phyloP scores from a whole-genome alignment of 2,888 invertebrate genomes.

The Dasysyrphus albostriatus region DNA sequence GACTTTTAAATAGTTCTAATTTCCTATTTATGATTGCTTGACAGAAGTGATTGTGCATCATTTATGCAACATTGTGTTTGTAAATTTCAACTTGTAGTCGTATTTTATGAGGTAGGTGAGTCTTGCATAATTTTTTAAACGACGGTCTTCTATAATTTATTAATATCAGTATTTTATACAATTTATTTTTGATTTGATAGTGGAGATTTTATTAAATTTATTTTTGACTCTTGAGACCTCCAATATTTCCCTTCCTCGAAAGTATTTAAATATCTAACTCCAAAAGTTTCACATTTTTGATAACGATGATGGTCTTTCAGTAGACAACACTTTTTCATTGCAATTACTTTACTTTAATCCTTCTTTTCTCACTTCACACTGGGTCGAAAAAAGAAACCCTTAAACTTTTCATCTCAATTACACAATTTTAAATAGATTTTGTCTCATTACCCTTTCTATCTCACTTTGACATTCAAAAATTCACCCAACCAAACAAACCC shows the following conservation, averaged over 20 bases:
- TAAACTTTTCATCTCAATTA: slow-evolving; percentile 54
- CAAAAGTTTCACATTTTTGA: not conserved
- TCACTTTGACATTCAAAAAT: slow-evolving; percentile 28
- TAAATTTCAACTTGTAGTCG: too few species aligned
- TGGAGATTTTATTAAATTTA: too few species aligned
- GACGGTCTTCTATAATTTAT: too few species aligned
- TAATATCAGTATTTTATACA: too few species aligned
- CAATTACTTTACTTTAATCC: not conserved
- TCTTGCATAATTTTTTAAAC: too few species aligned
- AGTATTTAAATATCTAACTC: not conserved
- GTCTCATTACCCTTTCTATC: slow-evolving; percentile 60
- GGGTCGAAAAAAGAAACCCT: not conserved
- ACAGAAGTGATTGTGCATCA: too few species aligned
- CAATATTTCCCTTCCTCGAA: not conserved
- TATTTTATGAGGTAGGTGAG: too few species aligned
- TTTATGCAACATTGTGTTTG: too few species aligned
- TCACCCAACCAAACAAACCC: slow-evolving; percentile 45
- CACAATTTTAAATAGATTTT: slow-evolving; percentile 67
- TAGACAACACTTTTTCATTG: not conserved
- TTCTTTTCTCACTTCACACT: not conserved
- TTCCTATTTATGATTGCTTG: too few species aligned
- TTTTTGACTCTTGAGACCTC: not conserved
- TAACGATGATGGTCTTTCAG: not conserved
- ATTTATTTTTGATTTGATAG: too few species aligned
- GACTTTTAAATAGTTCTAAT: too few species aligned